phyloP scores from a whole-genome alignment of 2,888 invertebrate genomes.

The Philhelius pedissequus region DNA sequence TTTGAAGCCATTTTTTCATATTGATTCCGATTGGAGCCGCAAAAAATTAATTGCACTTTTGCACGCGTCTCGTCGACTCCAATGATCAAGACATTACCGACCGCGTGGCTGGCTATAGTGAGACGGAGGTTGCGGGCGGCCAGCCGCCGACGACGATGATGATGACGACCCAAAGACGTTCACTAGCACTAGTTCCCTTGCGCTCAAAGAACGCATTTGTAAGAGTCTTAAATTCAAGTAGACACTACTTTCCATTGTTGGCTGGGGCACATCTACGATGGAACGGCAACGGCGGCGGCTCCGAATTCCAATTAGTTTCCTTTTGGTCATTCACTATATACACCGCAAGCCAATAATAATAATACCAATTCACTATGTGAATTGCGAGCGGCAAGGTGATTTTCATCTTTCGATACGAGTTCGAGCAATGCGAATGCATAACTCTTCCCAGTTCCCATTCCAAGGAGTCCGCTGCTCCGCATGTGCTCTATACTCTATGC shows the following conservation, averaged over 20 bases:
- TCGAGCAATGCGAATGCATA: conserved; percentile 54
- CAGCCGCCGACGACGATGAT: not conserved
- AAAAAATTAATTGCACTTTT: conserved; percentile 78
- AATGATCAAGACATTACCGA: conserved; percentile 71
- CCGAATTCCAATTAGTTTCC: conserved; percentile 66
- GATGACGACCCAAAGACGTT: not conserved
- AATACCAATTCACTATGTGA: conserved; percentile 35
- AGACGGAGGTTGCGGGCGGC: not conserved
- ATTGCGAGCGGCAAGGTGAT: conserved; percentile 51
- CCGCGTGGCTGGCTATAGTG: not conserved
- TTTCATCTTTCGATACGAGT: conserved; percentile 61
- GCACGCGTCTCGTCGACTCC: conserved; percentile 77
- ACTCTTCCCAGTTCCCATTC: conserved; percentile 37
- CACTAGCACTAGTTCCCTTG: not conserved
- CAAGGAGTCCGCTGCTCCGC: not conserved
- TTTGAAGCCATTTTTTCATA: conserved; percentile 34
- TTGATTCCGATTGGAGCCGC: conserved; percentile 69
- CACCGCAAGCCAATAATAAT: conserved; percentile 28
- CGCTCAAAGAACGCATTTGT: conserved; percentile 40
- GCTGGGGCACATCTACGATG: not conserved
- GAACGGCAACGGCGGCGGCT: not conserved
- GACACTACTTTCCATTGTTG: conserved; percentile 52
- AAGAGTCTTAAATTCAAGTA: conserved; percentile 18
- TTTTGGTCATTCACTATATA: conserved; percentile 44
- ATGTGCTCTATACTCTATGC: not conserved